Evolutionary conservation across 2,797 vertebrate genomes (phyloP).

Genomic region (Cossypha niveicapilla): DNA sequence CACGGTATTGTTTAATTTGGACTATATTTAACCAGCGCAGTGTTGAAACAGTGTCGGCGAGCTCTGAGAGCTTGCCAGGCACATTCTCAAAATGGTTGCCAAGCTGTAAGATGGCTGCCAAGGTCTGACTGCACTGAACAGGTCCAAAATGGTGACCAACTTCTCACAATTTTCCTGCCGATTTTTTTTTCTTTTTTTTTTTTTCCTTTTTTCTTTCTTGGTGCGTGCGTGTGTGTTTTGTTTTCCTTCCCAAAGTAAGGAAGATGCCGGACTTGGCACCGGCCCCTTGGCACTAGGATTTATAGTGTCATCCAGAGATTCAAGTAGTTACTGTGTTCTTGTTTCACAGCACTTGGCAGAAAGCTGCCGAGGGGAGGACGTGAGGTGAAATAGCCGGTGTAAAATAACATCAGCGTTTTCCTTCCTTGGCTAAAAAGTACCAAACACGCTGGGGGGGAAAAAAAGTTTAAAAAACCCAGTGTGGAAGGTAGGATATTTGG

Average conservation of each 20-base stretch:
- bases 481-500: slow-evolving; percentile 19
- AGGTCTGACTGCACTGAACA: slow-evolving; percentile 72
- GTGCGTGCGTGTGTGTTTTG: background rate
- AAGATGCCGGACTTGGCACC: slow-evolving; percentile 87
- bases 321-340: slow-evolving; percentile 84
- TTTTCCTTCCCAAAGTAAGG: slow-evolving; percentile 55
- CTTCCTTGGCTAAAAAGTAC: slow-evolving; percentile 52
- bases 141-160: slow-evolving; percentile 79
- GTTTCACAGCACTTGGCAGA: slow-evolving; percentile 80
- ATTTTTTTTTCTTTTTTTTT: background rate
- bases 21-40: slow-evolving; percentile 77
- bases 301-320: slow-evolving; percentile 89
- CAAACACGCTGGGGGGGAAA: rapidly evolving
- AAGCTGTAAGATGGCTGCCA: slow-evolving; percentile 97
- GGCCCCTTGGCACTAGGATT: slow-evolving; percentile 82
- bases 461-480: background rate
- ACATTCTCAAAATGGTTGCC: slow-evolving; percentile 96
- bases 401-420: slow-evolving; percentile 53
- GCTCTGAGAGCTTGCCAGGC: slow-evolving; percentile 84
- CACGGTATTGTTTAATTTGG: slow-evolving; percentile 68
- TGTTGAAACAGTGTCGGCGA: slow-evolving; percentile 80
- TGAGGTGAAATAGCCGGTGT: slow-evolving; percentile 68
- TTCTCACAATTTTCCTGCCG: slow-evolving; percentile 62
- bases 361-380: slow-evolving; percentile 66
- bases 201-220: background rate